Percentiles rank a stretch among this genome's conserved stretches.
These are phyloP conservation scores for Macaca fascicularis DNA, from an alignment of 2,113 vertebrate species.

Conservation along the genomic window T2T-MFA8v1.1 NC_088377.1:6691001-6691500, in stretches of 20 bases:
- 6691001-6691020: not conserved
- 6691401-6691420: not conserved
- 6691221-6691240: not conserved
- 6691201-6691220: not conserved
- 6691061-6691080: not conserved
- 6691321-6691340: not conserved
- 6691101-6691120: not conserved
- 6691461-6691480: not conserved
- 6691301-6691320: not conserved
- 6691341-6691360: rapidly evolving
- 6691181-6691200: not conserved
- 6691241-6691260: not conserved
- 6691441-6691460: not conserved
- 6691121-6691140: not conserved
- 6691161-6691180: not conserved
- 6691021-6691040: rapidly evolving
- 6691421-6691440: not conserved
- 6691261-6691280: not conserved
- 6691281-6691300: not conserved
- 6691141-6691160: not conserved
- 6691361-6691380: not conserved
- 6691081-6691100: not conserved
- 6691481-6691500: not conserved
- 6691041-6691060: rapidly evolving
- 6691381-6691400: not conserved